Percentiles rank a stretch among this genome's conserved stretches.
These are phyloP conservation scores for Matsumurasca onukii DNA, from an alignment of 1,140 invertebrate genomes.

Conservation along the genomic window DNA sequence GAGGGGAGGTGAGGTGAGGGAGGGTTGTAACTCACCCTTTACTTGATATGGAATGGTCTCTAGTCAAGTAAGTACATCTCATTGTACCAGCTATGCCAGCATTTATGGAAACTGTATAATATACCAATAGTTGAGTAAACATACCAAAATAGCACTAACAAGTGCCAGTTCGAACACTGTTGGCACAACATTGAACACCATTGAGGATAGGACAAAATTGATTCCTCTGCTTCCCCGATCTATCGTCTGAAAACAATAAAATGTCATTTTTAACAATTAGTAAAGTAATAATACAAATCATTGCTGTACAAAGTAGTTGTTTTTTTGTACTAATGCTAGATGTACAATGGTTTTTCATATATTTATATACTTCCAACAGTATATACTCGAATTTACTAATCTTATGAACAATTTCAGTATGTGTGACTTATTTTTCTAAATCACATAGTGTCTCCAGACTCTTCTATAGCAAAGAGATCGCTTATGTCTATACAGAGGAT, in stretches of 20 bases:
- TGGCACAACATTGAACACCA: constrained; percentile 98
- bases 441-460: too few species aligned
- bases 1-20: too few species aligned
- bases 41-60: too few species aligned
- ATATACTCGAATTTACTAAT: too few species aligned
- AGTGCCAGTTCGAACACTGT: constrained; percentile 93
- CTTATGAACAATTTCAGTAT: too few species aligned
- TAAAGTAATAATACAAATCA: neutral
- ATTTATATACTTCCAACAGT: too few species aligned
- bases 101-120: neutral
- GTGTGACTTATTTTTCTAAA: too few species aligned
- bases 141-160: constrained; percentile 86
- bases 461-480: too few species aligned
- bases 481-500: too few species aligned
- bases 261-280: neutral
- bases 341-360: neutral
- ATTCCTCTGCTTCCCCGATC: constrained; percentile 92
- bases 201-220: constrained; percentile 93
- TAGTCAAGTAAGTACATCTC: too few species aligned
- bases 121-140: constrained; percentile 42
- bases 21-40: too few species aligned
- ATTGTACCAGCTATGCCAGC: neutral
- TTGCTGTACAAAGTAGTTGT: neutral
- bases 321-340: neutral
- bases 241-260: constrained; percentile 68